Percentiles rank a stretch among this genome's conserved stretches.
Conservation (phyloP, 2,797 vertebrate genomes). For the Labroides dimidiatus region DNA sequence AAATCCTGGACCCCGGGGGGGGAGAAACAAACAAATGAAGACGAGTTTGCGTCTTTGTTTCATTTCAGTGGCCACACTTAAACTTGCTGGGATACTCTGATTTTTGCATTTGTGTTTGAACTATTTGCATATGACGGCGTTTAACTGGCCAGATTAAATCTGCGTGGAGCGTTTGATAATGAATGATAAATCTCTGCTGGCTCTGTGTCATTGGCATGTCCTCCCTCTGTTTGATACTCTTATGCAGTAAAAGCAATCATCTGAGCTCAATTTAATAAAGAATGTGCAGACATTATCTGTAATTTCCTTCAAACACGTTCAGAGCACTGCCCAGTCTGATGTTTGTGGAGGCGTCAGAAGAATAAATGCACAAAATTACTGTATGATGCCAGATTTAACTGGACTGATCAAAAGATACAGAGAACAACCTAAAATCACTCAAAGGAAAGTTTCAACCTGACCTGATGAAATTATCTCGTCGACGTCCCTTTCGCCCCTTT, state of each 20-base stretch:
- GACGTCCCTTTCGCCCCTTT: no score
- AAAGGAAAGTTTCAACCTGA: no score
- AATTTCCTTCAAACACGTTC: background rate
- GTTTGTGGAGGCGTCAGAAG: background rate
- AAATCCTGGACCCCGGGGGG: constrained; percentile 54
- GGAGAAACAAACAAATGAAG: constrained; percentile 69
- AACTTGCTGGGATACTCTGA: constrained; percentile 44
- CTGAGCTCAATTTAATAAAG: background rate
- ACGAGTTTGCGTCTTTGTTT: constrained; percentile 64
- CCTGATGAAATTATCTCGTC: no score
- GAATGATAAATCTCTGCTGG: constrained; percentile 9
- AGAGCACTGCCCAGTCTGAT: background rate
- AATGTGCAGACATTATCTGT: background rate
- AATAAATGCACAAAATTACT: no score
- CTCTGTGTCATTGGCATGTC: constrained; percentile 33
- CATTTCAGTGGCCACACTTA: constrained; percentile 62
- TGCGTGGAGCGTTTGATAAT: constrained; percentile 43
- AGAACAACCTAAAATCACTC: background rate
- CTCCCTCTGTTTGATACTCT: constrained; percentile 44
- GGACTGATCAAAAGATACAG: background rate
- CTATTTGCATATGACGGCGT: constrained; percentile 35
- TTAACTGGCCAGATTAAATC: constrained; percentile 51
- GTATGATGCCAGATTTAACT: background rate
- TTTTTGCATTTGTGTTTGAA: constrained; percentile 47
- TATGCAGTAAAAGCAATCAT: constrained; percentile 14